Percentiles rank a stretch among this genome's conserved stretches.
phyloP scores from a whole-genome alignment of 1,140 invertebrate genomes.

The Drosophila arizonae region DNA sequence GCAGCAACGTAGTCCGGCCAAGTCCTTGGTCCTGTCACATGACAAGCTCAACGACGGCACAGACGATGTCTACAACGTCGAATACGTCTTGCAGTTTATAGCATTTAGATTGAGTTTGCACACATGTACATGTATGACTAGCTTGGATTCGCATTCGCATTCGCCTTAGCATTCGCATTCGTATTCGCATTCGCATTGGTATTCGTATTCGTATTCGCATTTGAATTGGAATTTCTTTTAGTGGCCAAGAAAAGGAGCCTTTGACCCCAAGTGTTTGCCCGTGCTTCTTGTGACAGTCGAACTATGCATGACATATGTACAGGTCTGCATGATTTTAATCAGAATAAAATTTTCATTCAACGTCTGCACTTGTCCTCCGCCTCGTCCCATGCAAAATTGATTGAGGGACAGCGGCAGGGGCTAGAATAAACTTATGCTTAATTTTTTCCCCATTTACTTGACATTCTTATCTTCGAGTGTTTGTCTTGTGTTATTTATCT shows the following conservation, averaged over 20 bases:
- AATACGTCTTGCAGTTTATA: slow-evolving; percentile 75
- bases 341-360: slow-evolving; percentile 70
- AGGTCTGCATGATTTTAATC: slow-evolving; percentile 71
- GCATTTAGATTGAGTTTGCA: slow-evolving; percentile 78
- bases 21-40: slow-evolving; percentile 44
- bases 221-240: slow-evolving; percentile 71
- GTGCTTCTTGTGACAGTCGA: slow-evolving; percentile 21
- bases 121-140: slow-evolving; percentile 55
- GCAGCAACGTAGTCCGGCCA: slow-evolving; percentile 29
- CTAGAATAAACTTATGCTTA: slow-evolving; percentile 10
- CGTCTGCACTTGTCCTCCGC: slow-evolving; percentile 32
- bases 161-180: slow-evolving; percentile 26
- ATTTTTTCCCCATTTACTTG: slow-evolving; percentile 21
- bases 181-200: slow-evolving; percentile 14
- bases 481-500: slow-evolving; percentile 25
- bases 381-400: slow-evolving; percentile 21
- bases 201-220: slow-evolving; percentile 13
- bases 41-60: slow-evolving; percentile 18
- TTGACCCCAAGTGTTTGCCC: slow-evolving; percentile 8
- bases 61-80: slow-evolving; percentile 25
- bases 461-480: slow-evolving; percentile 1
- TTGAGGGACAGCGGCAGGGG: background rate
- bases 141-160: slow-evolving; percentile 38
- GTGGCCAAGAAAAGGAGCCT: slow-evolving; percentile 49
- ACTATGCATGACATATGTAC: slow-evolving; percentile 33